These are phyloP conservation scores for Polia nebulosa DNA, from an alignment of 2,888 invertebrate species.

Conservation along the genomic window DNA sequence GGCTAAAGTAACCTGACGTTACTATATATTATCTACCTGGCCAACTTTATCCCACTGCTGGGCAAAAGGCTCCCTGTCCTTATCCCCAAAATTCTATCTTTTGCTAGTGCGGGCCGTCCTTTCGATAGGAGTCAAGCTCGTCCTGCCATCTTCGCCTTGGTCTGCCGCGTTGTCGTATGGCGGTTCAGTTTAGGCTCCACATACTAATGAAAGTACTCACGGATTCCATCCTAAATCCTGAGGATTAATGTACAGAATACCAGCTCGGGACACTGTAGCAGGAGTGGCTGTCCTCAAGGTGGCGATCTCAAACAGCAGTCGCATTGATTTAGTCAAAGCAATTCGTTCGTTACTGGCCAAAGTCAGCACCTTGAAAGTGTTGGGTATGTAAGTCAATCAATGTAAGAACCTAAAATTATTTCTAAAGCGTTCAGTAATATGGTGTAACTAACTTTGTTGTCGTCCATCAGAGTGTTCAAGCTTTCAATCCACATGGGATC, in stretches of 20 bases:
- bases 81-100: too few species aligned
- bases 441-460: conserved; percentile 94
- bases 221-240: conserved; percentile 99
- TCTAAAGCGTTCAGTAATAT: neutral
- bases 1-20: too few species aligned
- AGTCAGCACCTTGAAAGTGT: conserved; percentile 93
- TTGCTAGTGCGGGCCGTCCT: too few species aligned
- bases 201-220: conserved; percentile 88
- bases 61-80: too few species aligned
- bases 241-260: conserved; percentile 98
- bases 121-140: too few species aligned
- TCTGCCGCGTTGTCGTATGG: too few species aligned
- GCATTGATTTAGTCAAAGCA: conserved; percentile 96
- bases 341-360: conserved; percentile 98
- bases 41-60: too few species aligned
- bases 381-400: neutral
- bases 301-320: conserved; percentile 98
- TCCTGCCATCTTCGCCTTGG: too few species aligned
- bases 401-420: conserved; percentile 5
- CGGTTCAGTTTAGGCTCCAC: too few species aligned
- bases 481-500: conserved; percentile 99
- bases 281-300: conserved; percentile 97
- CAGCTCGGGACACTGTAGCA: conserved; percentile 98
- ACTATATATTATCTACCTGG: too few species aligned
- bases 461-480: conserved; percentile 99